These are phyloP conservation scores for Archegozetes longisetosus DNA, from an alignment of 1,140 invertebrate species.

Conservation along the genomic window DNA sequence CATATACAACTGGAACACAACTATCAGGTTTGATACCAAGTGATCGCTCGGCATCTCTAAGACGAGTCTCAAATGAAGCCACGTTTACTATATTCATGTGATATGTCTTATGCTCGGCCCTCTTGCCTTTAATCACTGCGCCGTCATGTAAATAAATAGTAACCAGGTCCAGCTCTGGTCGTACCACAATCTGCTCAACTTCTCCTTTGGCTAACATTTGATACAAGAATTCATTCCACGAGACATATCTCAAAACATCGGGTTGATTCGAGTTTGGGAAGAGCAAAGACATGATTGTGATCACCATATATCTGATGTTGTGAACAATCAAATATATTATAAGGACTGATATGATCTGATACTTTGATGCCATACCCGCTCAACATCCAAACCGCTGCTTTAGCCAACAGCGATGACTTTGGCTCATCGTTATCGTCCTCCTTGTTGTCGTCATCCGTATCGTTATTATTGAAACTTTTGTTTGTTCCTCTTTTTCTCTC, in stretches of 20 bases:
- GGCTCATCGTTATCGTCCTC: conserved; percentile 17
- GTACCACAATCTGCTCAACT: conserved; percentile 67
- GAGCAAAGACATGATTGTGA: conserved; percentile 47
- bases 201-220: conserved; percentile 82
- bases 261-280: conserved; percentile 52
- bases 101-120: conserved; percentile 45
- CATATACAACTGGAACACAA: conserved; percentile 63
- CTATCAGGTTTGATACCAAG: conserved; percentile 42
- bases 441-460: not conserved
- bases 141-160: conserved; percentile 63
- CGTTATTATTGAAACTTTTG: not conserved
- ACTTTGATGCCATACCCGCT: conserved; percentile 28
- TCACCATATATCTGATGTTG: conserved; percentile 40
- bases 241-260: conserved; percentile 55
- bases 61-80: conserved; percentile 67
- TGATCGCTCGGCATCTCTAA: conserved; percentile 54
- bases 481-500: not conserved
- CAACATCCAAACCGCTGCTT: conserved; percentile 55
- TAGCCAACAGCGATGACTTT: conserved; percentile 42
- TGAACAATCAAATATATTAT: too few relatives aligned
- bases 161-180: conserved; percentile 63
- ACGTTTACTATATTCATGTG: conserved; percentile 69
- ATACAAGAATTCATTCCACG: conserved; percentile 89
- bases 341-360: not conserved
- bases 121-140: conserved; percentile 68